These are phyloP conservation scores for Caerostris extrusa DNA, from an alignment of 1,140 invertebrate species.

Conservation along the genomic window DNA sequence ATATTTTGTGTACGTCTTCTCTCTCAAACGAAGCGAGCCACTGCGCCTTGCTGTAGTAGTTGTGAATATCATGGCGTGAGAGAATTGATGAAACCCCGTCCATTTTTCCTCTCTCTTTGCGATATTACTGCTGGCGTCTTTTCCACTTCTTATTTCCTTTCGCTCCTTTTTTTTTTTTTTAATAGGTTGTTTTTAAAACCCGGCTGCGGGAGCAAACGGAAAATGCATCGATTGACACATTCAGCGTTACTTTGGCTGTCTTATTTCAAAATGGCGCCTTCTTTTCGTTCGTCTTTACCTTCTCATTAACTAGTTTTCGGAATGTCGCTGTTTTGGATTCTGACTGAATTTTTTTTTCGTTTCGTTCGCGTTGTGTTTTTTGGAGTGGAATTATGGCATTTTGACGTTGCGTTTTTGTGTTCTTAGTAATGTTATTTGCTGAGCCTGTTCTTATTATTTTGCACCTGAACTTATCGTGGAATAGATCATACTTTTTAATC, in stretches of 20 bases:
- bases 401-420: not conserved
- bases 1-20: not conserved
- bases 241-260: constrained; percentile 37
- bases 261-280: constrained; percentile 69
- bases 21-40: constrained; percentile 41
- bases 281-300: not conserved
- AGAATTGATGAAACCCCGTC: constrained; percentile 39
- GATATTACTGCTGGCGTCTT: constrained; percentile 49
- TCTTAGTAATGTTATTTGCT: too few relatives aligned
- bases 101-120: not conserved
- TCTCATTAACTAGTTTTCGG: constrained; percentile 4
- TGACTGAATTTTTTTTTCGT: not conserved
- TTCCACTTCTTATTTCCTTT: constrained; percentile 30
- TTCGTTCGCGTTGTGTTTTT: not conserved
- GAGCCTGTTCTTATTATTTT: too few relatives aligned
- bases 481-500: too few relatives aligned
- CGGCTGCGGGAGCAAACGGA: constrained; percentile 59
- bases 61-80: constrained; percentile 31
- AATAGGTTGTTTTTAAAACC: constrained; percentile 58
- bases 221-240: constrained; percentile 74
- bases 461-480: too few relatives aligned
- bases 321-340: not conserved
- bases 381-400: not conserved
- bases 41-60: constrained; percentile 43
- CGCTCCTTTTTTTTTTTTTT: constrained; percentile 43